These are phyloP conservation scores for Acleris holmiana DNA, from an alignment of 2,888 invertebrate genomes.

Conservation along the genomic window DNA sequence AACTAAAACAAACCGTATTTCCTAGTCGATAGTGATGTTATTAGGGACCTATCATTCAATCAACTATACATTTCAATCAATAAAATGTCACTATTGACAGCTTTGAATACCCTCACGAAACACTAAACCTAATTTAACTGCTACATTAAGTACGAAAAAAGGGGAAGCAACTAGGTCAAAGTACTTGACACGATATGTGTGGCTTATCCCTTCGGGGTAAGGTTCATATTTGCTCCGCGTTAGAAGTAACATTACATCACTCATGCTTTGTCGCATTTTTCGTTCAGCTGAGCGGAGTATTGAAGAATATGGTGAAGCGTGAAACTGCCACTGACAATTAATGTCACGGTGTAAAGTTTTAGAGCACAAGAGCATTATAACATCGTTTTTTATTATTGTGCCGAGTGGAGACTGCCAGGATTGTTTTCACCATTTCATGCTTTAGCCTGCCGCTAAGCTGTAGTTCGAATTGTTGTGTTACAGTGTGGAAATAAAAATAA, in stretches of 20 bases:
- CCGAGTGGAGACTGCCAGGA: no score
- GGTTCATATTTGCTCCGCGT: constrained; percentile 4
- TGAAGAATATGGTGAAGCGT: constrained; percentile 27
- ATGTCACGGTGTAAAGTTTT: not conserved
- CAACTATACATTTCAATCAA: no score
- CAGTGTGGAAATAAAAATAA: no score
- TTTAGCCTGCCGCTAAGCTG: no score
- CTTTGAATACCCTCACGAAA: constrained; percentile 5
- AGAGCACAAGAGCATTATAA: no score
- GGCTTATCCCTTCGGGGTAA: not conserved
- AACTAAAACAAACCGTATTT: no score
- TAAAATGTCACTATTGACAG: constrained; percentile 1
- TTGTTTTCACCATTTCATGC: no score
- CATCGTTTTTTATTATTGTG: no score
- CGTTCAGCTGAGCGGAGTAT: constrained; percentile 36
- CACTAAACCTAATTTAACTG: constrained; percentile 26
- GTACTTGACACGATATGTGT: not conserved
- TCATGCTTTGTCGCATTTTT: constrained; percentile 36
- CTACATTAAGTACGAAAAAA: constrained; percentile 33
- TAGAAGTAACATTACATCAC: constrained; percentile 26
- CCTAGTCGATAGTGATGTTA: no score
- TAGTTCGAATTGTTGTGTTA: no score
- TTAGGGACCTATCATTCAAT: no score
- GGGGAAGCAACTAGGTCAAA: constrained; percentile 26
- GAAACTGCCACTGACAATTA: constrained; percentile 26